Evolutionary conservation across 2,888 invertebrate species (phyloP), one percentile per base, ranked within the genome.

Genomic region (Aphodius granarius): DNA sequence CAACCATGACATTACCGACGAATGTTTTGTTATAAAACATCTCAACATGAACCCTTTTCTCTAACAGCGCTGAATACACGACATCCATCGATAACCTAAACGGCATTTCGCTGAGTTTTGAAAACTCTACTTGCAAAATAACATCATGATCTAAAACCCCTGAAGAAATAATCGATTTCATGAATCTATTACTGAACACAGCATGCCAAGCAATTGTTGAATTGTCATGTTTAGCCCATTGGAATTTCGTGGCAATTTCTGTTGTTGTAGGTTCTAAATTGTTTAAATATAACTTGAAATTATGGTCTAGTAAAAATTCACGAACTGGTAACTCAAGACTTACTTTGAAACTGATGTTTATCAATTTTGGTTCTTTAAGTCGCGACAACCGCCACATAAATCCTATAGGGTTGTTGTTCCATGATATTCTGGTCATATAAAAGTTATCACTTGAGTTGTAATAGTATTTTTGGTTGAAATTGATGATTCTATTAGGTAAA

Each of bases 1-100:
- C 78, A 16, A 73, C 64, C 43, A 78, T 75, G 17, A 70, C 66
- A 15, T 76, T 76, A n/a, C 66, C 6, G 1, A 73, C 3, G 6
- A 63, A 65, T 18, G 21, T 73, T 66, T 78, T 77, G 72, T 81
- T 74, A 71, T 80, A 81, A 23, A 66, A 78, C 76, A 81, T 79
- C 74, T 79, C 78, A 73, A 82, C 77, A n/a, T 78, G 71, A 2
- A 81, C 22, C 0, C 65, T 70, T 75, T 80, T 80, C 15, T 79
- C 76, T 15, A 73, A 19, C 20, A 79, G 73, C 4, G 74, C 71
- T 0, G 81, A 81, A 76, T 82, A 82, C 72, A 77, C 74, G 1
- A 82, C 66, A 62, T 75, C 65, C 1, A 78, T 73, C 73, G 76
- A 78, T 0, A 81, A 21, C 43, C 64, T 73, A 2, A 79, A 81